These are phyloP conservation scores for Timandra comae DNA, from an alignment of 2,888 invertebrate species.

Conservation along the genomic window DNA sequence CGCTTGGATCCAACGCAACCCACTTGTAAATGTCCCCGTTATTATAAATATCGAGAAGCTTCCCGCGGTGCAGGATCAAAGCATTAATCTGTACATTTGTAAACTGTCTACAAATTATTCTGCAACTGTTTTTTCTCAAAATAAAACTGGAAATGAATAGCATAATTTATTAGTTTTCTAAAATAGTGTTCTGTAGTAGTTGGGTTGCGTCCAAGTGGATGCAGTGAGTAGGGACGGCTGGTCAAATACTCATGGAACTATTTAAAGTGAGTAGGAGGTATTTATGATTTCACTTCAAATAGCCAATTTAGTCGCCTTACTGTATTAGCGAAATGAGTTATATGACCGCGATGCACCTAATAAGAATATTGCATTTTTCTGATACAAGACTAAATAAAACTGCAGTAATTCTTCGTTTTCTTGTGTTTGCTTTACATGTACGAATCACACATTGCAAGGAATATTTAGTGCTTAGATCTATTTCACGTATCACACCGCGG, in stretches of 20 bases:
- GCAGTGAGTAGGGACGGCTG: conserved; percentile 52
- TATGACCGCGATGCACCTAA: conserved; percentile 22
- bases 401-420: conserved; percentile 30
- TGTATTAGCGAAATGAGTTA: conserved; percentile 34
- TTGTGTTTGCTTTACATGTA: conserved; percentile 54
- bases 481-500: conserved; percentile 13
- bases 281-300: conserved; percentile 3
- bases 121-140: conserved; percentile 9
- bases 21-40: no score
- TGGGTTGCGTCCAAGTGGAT: conserved; percentile 71
- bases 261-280: conserved; percentile 19
- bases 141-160: conserved; percentile 18
- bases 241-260: conserved; percentile 49
- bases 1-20: conserved; percentile 64
- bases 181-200: conserved; percentile 38
- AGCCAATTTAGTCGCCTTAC: neutral
- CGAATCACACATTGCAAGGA: conserved; percentile 64
- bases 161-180: conserved; percentile 22
- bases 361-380: conserved; percentile 33
- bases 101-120: no score
- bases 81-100: conserved; percentile 18
- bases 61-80: conserved; percentile 35
- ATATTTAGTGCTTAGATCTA: conserved; percentile 47
- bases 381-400: conserved; percentile 19
- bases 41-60: conserved; percentile 24